phyloP scores from a whole-genome alignment of 2,888 invertebrate species.

The Volucella zonaria region DNA sequence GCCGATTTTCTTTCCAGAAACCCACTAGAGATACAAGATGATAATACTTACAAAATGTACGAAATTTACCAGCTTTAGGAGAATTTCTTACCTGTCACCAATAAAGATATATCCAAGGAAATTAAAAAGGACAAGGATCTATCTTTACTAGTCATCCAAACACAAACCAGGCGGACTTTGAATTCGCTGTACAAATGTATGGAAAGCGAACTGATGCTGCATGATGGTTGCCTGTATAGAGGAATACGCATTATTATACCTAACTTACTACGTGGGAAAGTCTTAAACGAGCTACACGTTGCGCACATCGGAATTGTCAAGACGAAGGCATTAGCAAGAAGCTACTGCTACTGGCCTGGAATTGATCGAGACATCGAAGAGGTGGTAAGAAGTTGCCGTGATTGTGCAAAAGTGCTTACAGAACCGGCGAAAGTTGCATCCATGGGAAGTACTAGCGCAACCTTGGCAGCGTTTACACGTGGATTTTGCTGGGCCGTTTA shows the following conservation, averaged over 20 bases:
- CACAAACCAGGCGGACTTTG: too few species aligned
- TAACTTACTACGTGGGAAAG: too few species aligned
- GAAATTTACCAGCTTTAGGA: slow-evolving; percentile 32
- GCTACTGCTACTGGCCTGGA: too few species aligned
- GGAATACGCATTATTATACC: too few species aligned
- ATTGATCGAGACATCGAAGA: background rate
- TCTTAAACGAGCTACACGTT: too few species aligned
- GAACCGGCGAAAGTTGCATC: background rate
- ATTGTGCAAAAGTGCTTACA: slow-evolving; percentile 1
- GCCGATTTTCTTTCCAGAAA: slow-evolving; percentile 44
- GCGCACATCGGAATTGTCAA: too few species aligned
- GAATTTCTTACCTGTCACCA: slow-evolving; percentile 36
- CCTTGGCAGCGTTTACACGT: slow-evolving; percentile 1
- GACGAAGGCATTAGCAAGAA: background rate
- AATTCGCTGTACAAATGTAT: too few species aligned
- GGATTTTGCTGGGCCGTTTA: slow-evolving; percentile 1
- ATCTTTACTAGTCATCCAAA: too few species aligned
- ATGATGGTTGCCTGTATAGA: too few species aligned
- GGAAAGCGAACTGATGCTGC: too few species aligned
- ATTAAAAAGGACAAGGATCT: slow-evolving; percentile 25
- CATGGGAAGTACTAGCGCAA: background rate
- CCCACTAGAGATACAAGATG: background rate
- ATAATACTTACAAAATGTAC: background rate
- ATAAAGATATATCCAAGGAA: slow-evolving; percentile 24
- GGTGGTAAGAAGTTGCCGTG: background rate